Conservation (phyloP, 30 jellyfish, hydroid and myxozoan species). For the Clytia hemisphaerica region DNA sequence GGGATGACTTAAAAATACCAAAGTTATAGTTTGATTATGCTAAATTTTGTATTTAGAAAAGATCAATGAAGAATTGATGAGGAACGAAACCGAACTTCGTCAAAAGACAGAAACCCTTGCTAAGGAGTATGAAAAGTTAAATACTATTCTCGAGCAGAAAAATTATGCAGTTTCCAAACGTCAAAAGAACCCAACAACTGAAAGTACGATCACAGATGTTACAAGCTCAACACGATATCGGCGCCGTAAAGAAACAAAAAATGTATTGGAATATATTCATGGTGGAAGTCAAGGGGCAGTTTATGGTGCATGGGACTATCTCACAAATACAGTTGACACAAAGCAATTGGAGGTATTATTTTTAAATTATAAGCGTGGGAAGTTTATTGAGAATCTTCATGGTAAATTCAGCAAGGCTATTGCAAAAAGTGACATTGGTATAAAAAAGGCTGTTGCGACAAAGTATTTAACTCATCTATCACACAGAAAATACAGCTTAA, state of each 20-base stretch:
- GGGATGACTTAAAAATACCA: no score
- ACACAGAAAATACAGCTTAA: no score
- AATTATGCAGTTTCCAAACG: slow-evolving; percentile 12
- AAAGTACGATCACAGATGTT: slow-evolving; percentile 1
- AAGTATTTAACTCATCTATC: no score
- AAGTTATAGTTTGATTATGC: no score
- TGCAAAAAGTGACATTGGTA: slow-evolving; percentile 3
- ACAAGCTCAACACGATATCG: slow-evolving; percentile 9
- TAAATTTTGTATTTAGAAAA: no score
- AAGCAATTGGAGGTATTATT: not conserved
- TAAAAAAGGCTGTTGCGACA: no score
- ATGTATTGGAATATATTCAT: slow-evolving; percentile 17
- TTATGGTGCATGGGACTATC: slow-evolving; percentile 32
- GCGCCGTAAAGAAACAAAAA: slow-evolving; percentile 7
- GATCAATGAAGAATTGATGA: no score
- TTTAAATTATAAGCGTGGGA: not conserved
- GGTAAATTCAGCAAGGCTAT: not conserved
- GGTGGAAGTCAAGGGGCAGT: slow-evolving; percentile 12
- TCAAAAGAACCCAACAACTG: slow-evolving; percentile 2
- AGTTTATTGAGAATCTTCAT: not conserved
- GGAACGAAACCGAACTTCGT: no score
- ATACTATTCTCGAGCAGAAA: slow-evolving; percentile 1
- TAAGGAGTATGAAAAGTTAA: slow-evolving; percentile 10
- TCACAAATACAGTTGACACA: not conserved
- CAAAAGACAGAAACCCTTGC: no score